These are phyloP conservation scores for Axinella damicornis DNA, from an alignment of 37 sponge, comb jelly and placozoan genomes.

Conservation along the genomic window DNA sequence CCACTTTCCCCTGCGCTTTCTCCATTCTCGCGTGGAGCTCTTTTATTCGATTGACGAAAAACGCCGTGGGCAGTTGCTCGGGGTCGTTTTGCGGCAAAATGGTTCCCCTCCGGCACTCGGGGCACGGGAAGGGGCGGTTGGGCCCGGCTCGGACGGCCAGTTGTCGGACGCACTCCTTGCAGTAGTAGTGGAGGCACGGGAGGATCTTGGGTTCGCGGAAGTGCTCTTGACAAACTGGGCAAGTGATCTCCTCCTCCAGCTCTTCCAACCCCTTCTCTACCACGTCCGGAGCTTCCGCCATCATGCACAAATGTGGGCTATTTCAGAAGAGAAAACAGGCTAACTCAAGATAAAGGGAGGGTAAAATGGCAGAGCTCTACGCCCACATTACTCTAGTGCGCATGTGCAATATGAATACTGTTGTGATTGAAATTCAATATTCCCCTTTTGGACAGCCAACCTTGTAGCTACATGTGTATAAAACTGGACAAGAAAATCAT, in stretches of 20 bases:
- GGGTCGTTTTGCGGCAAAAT: constrained; percentile 12
- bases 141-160: constrained; percentile 15
- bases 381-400: no score
- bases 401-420: no score
- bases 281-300: background rate
- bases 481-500: no score
- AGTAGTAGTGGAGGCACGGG: constrained; percentile 60
- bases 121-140: constrained; percentile 41
- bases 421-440: no score
- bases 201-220: constrained; percentile 44
- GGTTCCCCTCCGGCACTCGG: constrained; percentile 35
- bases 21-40: constrained; percentile 15
- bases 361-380: no score
- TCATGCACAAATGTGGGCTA: background rate
- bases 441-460: no score
- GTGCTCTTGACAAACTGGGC: constrained; percentile 39
- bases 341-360: no score
- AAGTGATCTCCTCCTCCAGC: constrained; percentile 48
- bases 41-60: constrained; percentile 52
- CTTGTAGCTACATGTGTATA: no score
- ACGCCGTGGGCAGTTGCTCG: constrained; percentile 28
- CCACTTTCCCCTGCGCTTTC: constrained; percentile 23
- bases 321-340: no score
- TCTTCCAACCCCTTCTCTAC: constrained; percentile 14
- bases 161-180: constrained; percentile 33